Evolutionary conservation across 1,140 invertebrate genomes (phyloP).

Genomic region (Lepidurus couesii): DNA sequence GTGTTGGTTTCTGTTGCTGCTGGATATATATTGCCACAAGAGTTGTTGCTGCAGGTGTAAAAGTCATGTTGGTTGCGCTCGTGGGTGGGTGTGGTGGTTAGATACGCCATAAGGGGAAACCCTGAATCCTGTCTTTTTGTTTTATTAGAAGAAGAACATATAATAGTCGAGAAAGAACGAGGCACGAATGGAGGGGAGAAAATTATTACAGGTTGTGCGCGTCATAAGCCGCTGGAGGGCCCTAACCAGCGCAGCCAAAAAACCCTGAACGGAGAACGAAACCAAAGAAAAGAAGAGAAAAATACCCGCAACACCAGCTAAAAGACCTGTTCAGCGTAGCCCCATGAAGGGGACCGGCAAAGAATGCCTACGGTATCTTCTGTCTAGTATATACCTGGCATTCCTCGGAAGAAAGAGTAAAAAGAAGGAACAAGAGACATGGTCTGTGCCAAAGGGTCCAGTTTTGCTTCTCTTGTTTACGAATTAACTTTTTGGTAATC

Average conservation of each 20-base stretch:
- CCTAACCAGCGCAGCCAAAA: background rate
- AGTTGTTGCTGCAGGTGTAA: background rate
- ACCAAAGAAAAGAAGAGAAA: background rate
- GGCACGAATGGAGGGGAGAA: background rate
- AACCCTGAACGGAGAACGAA: background rate
- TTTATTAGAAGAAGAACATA: background rate
- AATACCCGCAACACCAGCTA: background rate
- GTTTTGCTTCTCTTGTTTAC: too few species aligned
- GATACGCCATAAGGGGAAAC: background rate
- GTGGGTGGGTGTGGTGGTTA: slow-evolving; percentile 14
- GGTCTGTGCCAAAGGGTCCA: too few species aligned
- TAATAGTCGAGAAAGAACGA: background rate
- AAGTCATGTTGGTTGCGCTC: background rate
- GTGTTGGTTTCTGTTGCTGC: background rate
- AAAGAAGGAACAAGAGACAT: too few species aligned
- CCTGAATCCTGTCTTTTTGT: background rate
- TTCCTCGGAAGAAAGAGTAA: background rate
- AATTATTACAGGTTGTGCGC: slow-evolving; percentile 21
- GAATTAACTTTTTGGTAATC: too few species aligned
- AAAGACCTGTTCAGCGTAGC: background rate
- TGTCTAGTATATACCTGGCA: background rate
- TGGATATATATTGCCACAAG: background rate
- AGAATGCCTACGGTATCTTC: background rate
- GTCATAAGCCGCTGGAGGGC: background rate
- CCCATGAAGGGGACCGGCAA: background rate